Evolutionary conservation across 37 sponge, comb jelly and placozoan species (phyloP).

Genomic region (Ephydatia muelleri): DNA sequence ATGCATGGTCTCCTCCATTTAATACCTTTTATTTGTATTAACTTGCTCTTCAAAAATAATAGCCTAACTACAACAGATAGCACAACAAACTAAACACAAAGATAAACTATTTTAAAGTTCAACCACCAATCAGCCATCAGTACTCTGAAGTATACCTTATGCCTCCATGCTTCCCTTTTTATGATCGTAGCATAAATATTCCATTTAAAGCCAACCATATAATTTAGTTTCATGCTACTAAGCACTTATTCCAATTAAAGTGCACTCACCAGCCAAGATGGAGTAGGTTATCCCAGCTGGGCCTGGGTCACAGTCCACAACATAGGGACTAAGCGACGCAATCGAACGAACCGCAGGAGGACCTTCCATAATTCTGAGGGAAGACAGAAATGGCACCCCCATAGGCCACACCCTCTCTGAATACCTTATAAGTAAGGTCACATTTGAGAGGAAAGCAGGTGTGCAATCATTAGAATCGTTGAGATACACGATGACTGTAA

Average conservation of each 20-base stretch:
- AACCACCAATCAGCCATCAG: too few species aligned
- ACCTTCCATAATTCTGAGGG: not conserved
- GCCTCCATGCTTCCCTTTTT: too few species aligned
- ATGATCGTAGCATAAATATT: not conserved
- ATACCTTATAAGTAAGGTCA: not conserved
- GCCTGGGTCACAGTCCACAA: not conserved
- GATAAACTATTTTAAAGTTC: too few species aligned
- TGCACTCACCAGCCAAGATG: not conserved
- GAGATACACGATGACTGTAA: constrained; percentile 8
- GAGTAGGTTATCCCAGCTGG: not conserved
- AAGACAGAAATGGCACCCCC: not conserved
- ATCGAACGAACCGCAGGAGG: not conserved
- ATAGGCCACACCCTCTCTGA: not conserved
- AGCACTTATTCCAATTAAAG: not conserved
- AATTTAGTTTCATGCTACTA: too few species aligned
- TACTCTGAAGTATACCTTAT: too few species aligned
- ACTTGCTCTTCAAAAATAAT: too few species aligned
- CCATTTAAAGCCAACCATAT: not conserved
- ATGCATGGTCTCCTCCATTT: too few species aligned
- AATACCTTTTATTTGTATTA: too few species aligned
- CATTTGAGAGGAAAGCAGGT: constrained; percentile 20
- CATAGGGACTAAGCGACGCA: not conserved
- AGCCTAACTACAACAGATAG: too few species aligned
- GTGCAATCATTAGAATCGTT: constrained; percentile 64
- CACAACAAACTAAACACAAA: too few species aligned